Conservation (phyloP, 2,113 vertebrate species). For the Callocephalon fimbriatum region DNA sequence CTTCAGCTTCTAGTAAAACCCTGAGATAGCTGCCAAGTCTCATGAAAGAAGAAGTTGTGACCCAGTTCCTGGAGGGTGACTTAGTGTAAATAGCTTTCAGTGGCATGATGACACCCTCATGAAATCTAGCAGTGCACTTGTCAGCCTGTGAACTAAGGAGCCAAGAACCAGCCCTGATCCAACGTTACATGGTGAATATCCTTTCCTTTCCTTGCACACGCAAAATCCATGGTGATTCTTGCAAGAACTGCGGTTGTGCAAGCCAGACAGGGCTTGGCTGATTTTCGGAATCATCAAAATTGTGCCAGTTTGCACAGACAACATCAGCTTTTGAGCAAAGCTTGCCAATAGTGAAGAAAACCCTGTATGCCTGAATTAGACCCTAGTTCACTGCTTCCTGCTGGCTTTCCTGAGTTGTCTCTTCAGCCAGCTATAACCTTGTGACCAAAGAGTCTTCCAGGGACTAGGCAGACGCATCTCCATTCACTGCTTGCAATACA, state of each 20-base stretch:
- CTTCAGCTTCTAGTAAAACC: conserved; percentile 40
- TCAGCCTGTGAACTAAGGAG: neutral
- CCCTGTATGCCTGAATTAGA: neutral
- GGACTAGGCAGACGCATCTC: neutral
- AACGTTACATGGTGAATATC: neutral
- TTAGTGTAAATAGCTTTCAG: conserved; percentile 26
- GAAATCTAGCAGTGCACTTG: conserved; percentile 8
- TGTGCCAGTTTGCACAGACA: neutral
- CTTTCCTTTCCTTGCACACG: neutral
- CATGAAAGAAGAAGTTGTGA: conserved; percentile 59
- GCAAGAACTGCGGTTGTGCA: neutral
- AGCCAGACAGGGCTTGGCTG: conserved; percentile 21
- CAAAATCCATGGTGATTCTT: neutral
- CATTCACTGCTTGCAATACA: neutral
- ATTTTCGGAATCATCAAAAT: conserved; percentile 3
- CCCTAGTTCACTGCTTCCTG: neutral
- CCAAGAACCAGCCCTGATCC: neutral
- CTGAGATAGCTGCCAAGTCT: conserved; percentile 24
- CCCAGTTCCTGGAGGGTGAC: conserved; percentile 51
- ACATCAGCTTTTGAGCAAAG: neutral
- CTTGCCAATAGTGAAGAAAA: neutral
- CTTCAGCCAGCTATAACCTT: neutral
- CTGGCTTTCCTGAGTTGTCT: neutral
- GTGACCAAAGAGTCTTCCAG: neutral
- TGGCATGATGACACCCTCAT: conserved; percentile 15